Percentiles rank a stretch among this genome's conserved stretches.
Conservation (phyloP, 2,797 vertebrate genomes). For the Dicrostonyx torquatus region DNA sequence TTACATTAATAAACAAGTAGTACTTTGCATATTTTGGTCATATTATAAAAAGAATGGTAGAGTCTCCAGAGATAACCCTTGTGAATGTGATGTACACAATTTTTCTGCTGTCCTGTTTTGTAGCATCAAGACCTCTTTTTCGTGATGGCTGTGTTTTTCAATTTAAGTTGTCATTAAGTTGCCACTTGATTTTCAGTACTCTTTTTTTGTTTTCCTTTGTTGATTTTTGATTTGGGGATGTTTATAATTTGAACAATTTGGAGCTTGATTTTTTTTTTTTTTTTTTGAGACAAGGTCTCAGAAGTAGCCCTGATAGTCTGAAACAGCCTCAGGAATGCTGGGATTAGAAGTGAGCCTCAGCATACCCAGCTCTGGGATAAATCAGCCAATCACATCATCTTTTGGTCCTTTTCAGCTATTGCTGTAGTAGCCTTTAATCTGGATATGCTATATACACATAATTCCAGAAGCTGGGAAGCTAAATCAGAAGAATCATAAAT, state of each 20-base stretch:
- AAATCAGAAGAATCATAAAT: background rate
- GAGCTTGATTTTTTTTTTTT: background rate
- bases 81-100: background rate
- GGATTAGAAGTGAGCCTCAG: background rate
- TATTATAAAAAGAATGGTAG: conserved; percentile 28
- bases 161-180: conserved; percentile 60
- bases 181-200: conserved; percentile 38
- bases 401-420: conserved; percentile 65
- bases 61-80: background rate
- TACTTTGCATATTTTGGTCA: conserved; percentile 46
- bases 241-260: conserved; percentile 11
- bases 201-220: conserved; percentile 57
- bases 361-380: background rate
- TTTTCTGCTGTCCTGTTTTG: conserved; percentile 39
- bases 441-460: background rate
- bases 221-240: conserved; percentile 57
- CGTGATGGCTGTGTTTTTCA: conserved; percentile 53
- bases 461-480: background rate
- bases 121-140: conserved; percentile 67
- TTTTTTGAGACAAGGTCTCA: background rate
- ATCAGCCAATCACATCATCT: conserved; percentile 35
- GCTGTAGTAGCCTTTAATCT: conserved; percentile 46
- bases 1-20: conserved; percentile 16
- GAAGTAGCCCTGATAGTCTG: background rate
- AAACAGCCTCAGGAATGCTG: background rate